Percentiles rank a stretch among this genome's conserved stretches.
These are phyloP conservation scores for Rhipidura dahli DNA, from an alignment of 2,113 vertebrate genomes.

Conservation along the genomic window DNA sequence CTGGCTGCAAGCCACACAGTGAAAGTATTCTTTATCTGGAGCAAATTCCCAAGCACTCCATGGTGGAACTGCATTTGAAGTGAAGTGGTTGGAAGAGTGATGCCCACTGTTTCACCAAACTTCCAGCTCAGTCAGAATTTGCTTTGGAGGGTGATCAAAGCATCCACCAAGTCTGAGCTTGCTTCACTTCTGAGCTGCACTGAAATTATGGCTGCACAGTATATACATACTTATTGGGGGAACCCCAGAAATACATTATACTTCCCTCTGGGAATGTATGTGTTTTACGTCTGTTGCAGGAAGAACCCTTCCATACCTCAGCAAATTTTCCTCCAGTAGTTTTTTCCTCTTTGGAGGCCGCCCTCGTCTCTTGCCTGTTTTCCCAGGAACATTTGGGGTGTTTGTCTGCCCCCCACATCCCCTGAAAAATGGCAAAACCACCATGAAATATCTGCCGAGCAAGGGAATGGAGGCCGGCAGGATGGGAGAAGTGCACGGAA, in stretches of 20 bases:
- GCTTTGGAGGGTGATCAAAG: conserved; percentile 33
- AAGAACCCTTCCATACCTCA: conserved; percentile 73
- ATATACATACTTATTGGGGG: background rate
- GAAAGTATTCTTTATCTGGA: background rate
- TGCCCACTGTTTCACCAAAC: background rate
- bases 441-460: background rate
- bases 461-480: background rate
- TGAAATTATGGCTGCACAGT: background rate
- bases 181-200: background rate
- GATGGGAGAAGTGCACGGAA: background rate
- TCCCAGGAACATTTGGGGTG: conserved; percentile 66
- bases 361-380: conserved; percentile 87
- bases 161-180: background rate
- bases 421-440: conserved; percentile 44
- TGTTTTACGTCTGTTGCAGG: background rate
- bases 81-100: background rate
- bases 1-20: background rate
- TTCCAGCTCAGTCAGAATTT: background rate
- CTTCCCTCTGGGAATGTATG: background rate
- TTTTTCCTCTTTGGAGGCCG: conserved; percentile 92
- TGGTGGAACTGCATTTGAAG: background rate
- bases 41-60: background rate
- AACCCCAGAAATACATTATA: background rate
- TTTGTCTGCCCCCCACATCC: conserved; percentile 67
- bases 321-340: conserved; percentile 75